Evolutionary conservation across 2,113 vertebrate genomes (phyloP), one percentile per base, ranked within the genome.

Genomic region (Jaculus jaculus): DNA sequence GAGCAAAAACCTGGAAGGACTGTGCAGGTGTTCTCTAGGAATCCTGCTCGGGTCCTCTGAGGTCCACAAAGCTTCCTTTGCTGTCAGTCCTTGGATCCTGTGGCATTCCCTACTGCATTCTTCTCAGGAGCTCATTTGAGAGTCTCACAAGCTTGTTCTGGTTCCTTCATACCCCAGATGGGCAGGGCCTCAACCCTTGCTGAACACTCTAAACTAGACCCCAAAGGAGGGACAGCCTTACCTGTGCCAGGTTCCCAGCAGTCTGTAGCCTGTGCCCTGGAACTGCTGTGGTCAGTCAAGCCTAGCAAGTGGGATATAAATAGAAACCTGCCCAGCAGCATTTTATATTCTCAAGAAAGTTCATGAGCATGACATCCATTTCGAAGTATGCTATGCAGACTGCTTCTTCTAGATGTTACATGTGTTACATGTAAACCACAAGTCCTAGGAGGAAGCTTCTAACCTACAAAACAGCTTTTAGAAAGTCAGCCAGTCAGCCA

Each of bases 241-340:
- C 96, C 90, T 89, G 66, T 5, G 2, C 23, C 47, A 84, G 91
- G 58, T 30, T 85, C 78, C 90, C 69, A 92, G 60, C 69, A 37
- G 23, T 72, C 79, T 60, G 90, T 75, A 83, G 77, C 58, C n/a
- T 16, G 60, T 3, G 54, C 84, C n/a, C 60, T 2, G 32, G 79
- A 89, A 77, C 85, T 69, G 42, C 72, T 39, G 85, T 26, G 79
- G 34, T 24, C 68, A 74, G 65, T 74, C 92, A 94, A 87, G 93
- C 82, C 51, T 51, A 83, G 37, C 28, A 0, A 92, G 51, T 21
- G 24, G 58, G 65, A 95, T 77, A 87, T 92, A 96, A 95, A 96
- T 85, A 96, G 94, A 96, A 97, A 97, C 97, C 91, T 85, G 96
- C 66, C 85, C 37, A 24, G 87, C 96, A 96, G 85, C 93, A 90